These are phyloP conservation scores for Eretmocerus hayati DNA, from an alignment of 2,888 invertebrate species.

Conservation along the genomic window DNA sequence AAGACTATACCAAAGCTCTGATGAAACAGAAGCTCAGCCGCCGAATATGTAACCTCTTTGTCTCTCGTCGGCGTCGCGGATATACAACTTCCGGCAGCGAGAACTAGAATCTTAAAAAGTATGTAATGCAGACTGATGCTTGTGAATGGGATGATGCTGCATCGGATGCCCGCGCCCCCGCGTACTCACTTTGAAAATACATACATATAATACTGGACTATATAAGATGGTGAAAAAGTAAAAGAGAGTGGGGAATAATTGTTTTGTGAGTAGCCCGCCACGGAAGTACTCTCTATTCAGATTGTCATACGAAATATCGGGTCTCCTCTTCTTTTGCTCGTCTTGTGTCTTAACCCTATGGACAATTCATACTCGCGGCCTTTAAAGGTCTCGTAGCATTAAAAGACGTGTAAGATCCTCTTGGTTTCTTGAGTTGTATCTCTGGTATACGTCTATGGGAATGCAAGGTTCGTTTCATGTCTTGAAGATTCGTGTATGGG, in stretches of 20 bases:
- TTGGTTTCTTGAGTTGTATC: too few species aligned
- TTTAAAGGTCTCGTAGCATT: too few species aligned
- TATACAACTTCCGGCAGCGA: conserved; percentile 45
- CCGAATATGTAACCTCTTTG: conserved; percentile 21
- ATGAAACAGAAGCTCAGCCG: conserved; percentile 44
- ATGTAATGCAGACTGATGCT: conserved; percentile 26
- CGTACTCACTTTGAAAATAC: background rate
- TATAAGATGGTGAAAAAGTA: too few species aligned
- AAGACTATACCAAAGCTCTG: conserved; percentile 35
- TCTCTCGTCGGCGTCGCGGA: conserved; percentile 43
- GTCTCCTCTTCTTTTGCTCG: conserved; percentile 9
- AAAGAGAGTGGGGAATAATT: conserved; percentile 34
- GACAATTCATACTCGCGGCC: too few species aligned
- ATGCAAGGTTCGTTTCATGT: too few species aligned
- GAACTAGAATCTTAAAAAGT: too few species aligned
- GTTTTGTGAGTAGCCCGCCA: conserved; percentile 24
- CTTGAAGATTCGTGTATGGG: too few species aligned
- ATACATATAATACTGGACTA: background rate
- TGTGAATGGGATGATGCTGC: conserved; percentile 43
- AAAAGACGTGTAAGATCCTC: too few species aligned
- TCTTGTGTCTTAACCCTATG: background rate
- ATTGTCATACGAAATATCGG: conserved; percentile 19
- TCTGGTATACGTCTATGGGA: too few species aligned
- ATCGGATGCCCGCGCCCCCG: conserved; percentile 26
- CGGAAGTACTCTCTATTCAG: conserved; percentile 22